Evolutionary conservation across 2,888 invertebrate species (phyloP).

Genomic region (Caradrina clavipalpis): DNA sequence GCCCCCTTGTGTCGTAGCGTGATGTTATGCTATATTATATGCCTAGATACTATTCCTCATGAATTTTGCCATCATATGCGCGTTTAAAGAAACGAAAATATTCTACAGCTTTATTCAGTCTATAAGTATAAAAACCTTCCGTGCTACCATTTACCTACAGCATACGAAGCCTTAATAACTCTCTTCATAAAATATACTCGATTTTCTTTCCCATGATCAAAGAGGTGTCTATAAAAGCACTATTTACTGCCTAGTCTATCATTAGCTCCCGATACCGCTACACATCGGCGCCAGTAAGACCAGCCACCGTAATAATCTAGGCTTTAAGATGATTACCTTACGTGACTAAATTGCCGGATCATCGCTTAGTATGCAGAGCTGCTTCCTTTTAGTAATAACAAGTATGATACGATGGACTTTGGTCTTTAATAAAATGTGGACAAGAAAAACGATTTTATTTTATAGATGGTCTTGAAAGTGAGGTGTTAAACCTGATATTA

Average conservation of each 20-base stretch:
- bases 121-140: too few species aligned
- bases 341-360: conserved; percentile 26
- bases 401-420: conserved; percentile 4
- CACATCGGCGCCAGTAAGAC: conserved; percentile 15
- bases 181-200: not conserved
- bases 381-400: conserved; percentile 21
- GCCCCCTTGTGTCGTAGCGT: too few species aligned
- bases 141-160: too few species aligned
- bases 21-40: too few species aligned
- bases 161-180: not conserved
- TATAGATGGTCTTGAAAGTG: not conserved
- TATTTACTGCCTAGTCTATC: conserved; percentile 12
- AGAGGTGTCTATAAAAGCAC: not conserved
- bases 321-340: conserved; percentile 26
- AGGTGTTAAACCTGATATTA: not conserved
- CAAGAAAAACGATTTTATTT: conserved; percentile 8
- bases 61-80: too few species aligned
- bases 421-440: conserved; percentile 1
- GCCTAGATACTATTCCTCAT: too few species aligned
- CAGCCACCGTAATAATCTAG: conserved; percentile 19
- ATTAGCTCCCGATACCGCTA: conserved; percentile 45
- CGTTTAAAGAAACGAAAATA: too few species aligned
- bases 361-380: conserved; percentile 22
- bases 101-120: too few species aligned
- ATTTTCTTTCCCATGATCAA: conserved; percentile 14